Percentiles rank a stretch among this genome's conserved stretches.
Evolutionary conservation across 1,140 invertebrate species (phyloP).

Genomic region (Drosophila albomicans): DNA sequence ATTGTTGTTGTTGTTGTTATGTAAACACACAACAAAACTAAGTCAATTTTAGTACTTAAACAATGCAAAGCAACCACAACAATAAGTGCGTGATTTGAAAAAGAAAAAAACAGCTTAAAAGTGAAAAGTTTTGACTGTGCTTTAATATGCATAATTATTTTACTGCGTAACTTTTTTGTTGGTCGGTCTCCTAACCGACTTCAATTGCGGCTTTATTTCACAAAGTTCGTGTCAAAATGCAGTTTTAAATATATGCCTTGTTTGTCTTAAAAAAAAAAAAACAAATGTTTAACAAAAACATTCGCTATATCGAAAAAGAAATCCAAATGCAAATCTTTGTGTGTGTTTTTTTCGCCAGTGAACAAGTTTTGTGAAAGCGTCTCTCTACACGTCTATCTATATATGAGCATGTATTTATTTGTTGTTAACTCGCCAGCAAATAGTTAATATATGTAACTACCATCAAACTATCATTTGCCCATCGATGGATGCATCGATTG

Average conservation of each 20-base stretch:
- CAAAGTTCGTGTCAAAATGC: constrained; percentile 70
- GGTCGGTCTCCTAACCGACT: neutral
- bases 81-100: constrained; percentile 71
- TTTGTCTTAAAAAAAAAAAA: constrained; percentile 26
- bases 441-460: constrained; percentile 51
- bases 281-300: constrained; percentile 33
- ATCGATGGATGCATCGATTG: constrained; percentile 1
- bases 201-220: neutral
- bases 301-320: constrained; percentile 28
- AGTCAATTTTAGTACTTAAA: constrained; percentile 47
- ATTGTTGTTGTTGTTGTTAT: constrained; percentile 40
- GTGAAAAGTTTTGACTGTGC: constrained; percentile 60
- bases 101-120: constrained; percentile 46
- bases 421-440: constrained; percentile 61
- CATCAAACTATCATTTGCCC: constrained; percentile 12
- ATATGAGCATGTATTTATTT: constrained; percentile 41
- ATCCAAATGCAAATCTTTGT: constrained; percentile 42
- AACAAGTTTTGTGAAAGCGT: constrained; percentile 56
- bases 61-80: constrained; percentile 43
- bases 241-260: constrained; percentile 47
- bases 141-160: constrained; percentile 71
- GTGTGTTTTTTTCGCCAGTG: constrained; percentile 15
- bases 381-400: constrained; percentile 53
- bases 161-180: constrained; percentile 58
- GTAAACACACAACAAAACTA: constrained; percentile 35